phyloP scores from a whole-genome alignment of 2,113 vertebrate genomes.

The Brachirus orientalis region DNA sequence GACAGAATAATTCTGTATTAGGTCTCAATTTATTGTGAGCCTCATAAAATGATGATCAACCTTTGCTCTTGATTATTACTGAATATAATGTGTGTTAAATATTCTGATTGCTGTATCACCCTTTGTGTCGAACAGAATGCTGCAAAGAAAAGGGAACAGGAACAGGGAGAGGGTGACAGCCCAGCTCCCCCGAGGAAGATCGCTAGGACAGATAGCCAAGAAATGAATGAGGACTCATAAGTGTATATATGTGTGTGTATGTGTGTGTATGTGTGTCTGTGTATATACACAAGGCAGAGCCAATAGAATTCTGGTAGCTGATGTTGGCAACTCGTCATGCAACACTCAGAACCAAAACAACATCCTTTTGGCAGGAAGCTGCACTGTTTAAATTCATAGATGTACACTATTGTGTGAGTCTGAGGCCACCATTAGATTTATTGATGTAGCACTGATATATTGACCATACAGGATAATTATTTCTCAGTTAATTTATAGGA shows the following conservation, averaged over 20 bases:
- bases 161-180: slow-evolving; percentile 92
- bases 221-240: slow-evolving; percentile 99
- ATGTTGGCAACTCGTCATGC: too few relatives aligned
- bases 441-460: too few relatives aligned
- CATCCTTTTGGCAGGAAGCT: too few relatives aligned
- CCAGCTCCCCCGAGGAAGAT: slow-evolving; percentile 95
- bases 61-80: background rate
- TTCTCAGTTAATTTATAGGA: too few relatives aligned
- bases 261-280: background rate
- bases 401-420: too few relatives aligned
- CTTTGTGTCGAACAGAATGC: slow-evolving; percentile 87
- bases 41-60: background rate
- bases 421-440: too few relatives aligned
- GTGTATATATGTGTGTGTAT: slow-evolving; percentile 8
- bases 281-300: slow-evolving; percentile 40
- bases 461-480: too few relatives aligned
- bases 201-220: slow-evolving; percentile 96
- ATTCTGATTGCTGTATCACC: slow-evolving; percentile 50
- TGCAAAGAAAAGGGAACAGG: slow-evolving; percentile 97
- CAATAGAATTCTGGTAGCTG: background rate
- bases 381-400: too few relatives aligned
- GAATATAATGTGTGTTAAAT: background rate
- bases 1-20: too few relatives aligned
- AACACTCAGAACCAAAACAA: too few relatives aligned
- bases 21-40: background rate